Base-by-base conservation (phyloP, 1,140 invertebrate species). In the Cepaea nemoralis region DNA sequence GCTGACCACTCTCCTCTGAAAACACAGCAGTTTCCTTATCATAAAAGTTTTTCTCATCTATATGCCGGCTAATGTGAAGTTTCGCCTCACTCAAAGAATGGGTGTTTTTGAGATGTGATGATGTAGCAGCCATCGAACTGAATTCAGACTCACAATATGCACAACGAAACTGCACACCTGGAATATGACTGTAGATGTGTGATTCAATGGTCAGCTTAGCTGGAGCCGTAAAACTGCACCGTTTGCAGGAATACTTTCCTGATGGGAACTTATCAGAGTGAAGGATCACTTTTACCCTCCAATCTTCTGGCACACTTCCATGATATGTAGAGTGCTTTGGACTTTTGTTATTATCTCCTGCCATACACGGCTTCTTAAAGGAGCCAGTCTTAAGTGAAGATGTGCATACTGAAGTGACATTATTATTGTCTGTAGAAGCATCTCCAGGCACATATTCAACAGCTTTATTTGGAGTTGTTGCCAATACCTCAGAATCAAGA, bases 121-220 rank as follows among this genome's bases (percentile, higher is more conserved):
- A 82, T 48, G 85, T 84, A 22, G 76, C 74, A 45, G 75, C 81
- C 63, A 85, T 80, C 16, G 83, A 82, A 14, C 79, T 78, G 74
- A 85, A 87, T 66, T 84, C 81, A 16, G 73, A 71, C 10, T 83
- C 48, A 80, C 87, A 88, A 78, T 85, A 82, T 0, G 70, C 78
- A 83, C 87, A 88, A 66, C 84, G 82, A 40, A 88, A 87, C 35
- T 83, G 77, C n/a, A 85, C 82, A 22, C 84, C 81, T 39, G 83
- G 84, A 14, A 87, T 83, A 84, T 88, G 87, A 14, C 83, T 77
- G 74, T 87, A 86, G 6, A 88, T 75, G 78, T 88, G 87, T 0
- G 81, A 83, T 67, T 88, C 84, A 24, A 88, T 87, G 8, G 80
- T 83, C 37, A 83, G 73, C 75, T 84, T 85, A 2, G 33, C 78